These are phyloP conservation scores for Paracyclopina nana DNA, from an alignment of 1,140 invertebrate species.

Conservation along the genomic window DNA sequence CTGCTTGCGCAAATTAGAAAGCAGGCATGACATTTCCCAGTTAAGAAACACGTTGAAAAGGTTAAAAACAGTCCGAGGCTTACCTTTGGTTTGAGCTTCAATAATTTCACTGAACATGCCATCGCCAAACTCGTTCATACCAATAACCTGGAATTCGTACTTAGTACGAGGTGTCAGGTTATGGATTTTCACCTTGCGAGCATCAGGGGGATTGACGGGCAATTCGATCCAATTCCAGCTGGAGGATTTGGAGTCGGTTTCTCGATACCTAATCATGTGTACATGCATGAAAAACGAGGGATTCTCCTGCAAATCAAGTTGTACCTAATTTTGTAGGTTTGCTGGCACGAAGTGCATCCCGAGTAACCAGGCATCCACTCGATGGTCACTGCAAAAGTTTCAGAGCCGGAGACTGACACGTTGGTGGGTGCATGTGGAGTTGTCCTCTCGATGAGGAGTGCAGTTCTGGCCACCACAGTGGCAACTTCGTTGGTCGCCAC, in stretches of 20 bases:
- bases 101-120: conserved; percentile 85
- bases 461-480: conserved; percentile 66
- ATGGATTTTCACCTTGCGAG: conserved; percentile 73
- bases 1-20: too few relatives aligned
- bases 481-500: conserved; percentile 76
- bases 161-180: conserved; percentile 64
- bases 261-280: conserved; percentile 39
- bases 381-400: conserved; percentile 68
- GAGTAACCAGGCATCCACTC: conserved; percentile 84
- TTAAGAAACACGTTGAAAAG: too few relatives aligned
- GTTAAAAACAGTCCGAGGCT: too few relatives aligned
- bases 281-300: neutral
- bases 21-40: too few relatives aligned
- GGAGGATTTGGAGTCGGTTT: conserved; percentile 41
- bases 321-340: conserved; percentile 82
- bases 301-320: neutral
- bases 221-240: conserved; percentile 84
- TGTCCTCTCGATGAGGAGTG: conserved; percentile 80
- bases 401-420: conserved; percentile 48
- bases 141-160: conserved; percentile 91
- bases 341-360: conserved; percentile 76
- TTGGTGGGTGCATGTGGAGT: conserved; percentile 92
- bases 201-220: conserved; percentile 71
- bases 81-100: conserved; percentile 71
- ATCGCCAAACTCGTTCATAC: conserved; percentile 77